Base-by-base conservation (phyloP, 2,888 invertebrate species). In the Peribatodes rhomboidaria region DNA sequence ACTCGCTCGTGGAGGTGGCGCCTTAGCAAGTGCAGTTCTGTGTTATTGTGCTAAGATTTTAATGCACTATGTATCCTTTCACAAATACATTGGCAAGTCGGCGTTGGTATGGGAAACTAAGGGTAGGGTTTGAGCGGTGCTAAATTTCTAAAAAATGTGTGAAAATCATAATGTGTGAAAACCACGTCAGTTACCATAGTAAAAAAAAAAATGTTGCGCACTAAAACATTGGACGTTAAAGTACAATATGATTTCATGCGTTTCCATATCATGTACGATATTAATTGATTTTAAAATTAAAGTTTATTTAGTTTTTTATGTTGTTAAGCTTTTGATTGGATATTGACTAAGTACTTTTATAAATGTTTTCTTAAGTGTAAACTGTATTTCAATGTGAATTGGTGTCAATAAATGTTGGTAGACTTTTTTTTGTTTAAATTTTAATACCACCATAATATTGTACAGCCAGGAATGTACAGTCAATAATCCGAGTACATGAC, bases 41-140 rank as follows among this genome's bases (percentile, higher is more conserved):
- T 0, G 33, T 35, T 11, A 10, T 13, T 13, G 20, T 20, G 16
- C 20, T 16, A 6, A 20, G 44, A 44, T 44, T 18, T 13, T 44
- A 44, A 44, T 20, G 18, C 18, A 22, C 10, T 44, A 11, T 4
- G 18, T 20, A 11, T 44, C 31, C 33, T 18, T 35, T 18, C 50
- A 53, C 39, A 27, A 27, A 22, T 14, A 53, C 4, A 2, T 53
- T 53, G 22, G 14, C 14, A 39, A 27, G 14, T 27, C 9, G 27
- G 18, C 27, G 14, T 53, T 39, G 53, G 22, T 39, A n/a, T n/a
- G n/a, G n/a, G n/a, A 39, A 39, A 11, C 4, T 41, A 39, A 39
- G n/a, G 14, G 1, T 35, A 35, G 14, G 53, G 27, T 14, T 53
- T 22, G 53, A 39, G 53, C 13, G 53, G 53, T 53, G 53, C 53